Evolutionary conservation across 2,888 invertebrate genomes (phyloP).

Genomic region (Calameuta pallipes): DNA sequence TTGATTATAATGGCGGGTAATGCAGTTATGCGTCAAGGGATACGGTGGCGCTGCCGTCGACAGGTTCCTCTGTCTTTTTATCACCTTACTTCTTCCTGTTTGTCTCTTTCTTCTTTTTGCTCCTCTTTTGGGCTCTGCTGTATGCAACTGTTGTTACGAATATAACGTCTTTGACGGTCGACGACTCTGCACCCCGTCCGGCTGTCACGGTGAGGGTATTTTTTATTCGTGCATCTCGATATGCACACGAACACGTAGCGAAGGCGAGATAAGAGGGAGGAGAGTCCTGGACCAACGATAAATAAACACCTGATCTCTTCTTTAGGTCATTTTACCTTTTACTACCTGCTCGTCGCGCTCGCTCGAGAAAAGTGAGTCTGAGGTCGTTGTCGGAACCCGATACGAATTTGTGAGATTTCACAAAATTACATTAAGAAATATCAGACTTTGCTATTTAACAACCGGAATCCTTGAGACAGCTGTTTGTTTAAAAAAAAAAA

Average conservation of each 20-base stretch:
- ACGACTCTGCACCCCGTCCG: not conserved
- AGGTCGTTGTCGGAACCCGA: constrained; percentile 4
- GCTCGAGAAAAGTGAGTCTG: constrained; percentile 7
- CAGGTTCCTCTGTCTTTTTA: not conserved
- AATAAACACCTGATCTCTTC: constrained; percentile 28
- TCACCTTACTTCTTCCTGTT: not conserved
- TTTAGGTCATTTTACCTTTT: constrained; percentile 8
- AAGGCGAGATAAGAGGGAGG: not conserved
- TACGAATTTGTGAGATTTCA: not conserved
- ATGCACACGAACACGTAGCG: not conserved
- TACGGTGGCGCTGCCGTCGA: not conserved
- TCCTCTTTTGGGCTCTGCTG: too few relatives aligned
- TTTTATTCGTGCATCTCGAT: not conserved
- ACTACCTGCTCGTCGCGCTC: constrained; percentile 25
- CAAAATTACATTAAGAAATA: not conserved
- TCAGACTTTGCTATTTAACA: not conserved
- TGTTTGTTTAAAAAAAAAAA: not conserved
- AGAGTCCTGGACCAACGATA: constrained; percentile 11
- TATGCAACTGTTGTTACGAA: not conserved
- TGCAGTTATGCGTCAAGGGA: not conserved
- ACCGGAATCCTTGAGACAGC: not conserved
- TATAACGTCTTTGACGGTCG: not conserved
- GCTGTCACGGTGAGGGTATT: not conserved
- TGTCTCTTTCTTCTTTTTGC: not conserved
- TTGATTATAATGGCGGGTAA: constrained; percentile 1